Evolutionary conservation across 2,888 invertebrate genomes (phyloP).

Genomic region (Anthrax anthrax): DNA sequence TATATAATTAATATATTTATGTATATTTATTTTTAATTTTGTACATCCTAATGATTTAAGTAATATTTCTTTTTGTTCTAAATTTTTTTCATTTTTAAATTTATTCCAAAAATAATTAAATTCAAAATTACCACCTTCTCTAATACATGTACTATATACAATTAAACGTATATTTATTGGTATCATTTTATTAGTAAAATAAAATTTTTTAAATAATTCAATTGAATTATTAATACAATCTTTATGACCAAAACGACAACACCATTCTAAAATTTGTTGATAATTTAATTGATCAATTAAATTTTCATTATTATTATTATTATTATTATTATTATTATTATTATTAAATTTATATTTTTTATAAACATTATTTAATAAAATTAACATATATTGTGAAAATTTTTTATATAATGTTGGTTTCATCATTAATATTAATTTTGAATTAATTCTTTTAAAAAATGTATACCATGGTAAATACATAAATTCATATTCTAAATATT

Average conservation of each 20-base stretch:
- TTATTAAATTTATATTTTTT: background rate
- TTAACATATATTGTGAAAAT: too few relatives aligned
- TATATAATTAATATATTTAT: constrained; percentile 36
- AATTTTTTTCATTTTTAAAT: constrained; percentile 41
- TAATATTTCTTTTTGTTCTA: constrained; percentile 50
- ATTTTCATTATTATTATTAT: background rate
- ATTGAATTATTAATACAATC: constrained; percentile 4
- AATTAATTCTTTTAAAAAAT: constrained; percentile 40
- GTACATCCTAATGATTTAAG: constrained; percentile 54
- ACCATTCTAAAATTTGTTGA: constrained; percentile 5
- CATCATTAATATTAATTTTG: too few relatives aligned
- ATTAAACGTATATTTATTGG: constrained; percentile 44
- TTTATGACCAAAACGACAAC: constrained; percentile 7
- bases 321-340: background rate
- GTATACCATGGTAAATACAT: constrained; percentile 52
- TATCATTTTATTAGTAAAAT: constrained; percentile 17
- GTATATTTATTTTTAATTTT: constrained; percentile 36
- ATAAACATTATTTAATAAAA: background rate
- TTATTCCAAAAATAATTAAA: constrained; percentile 48
- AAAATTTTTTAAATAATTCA: background rate
- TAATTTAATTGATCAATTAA: constrained; percentile 4
- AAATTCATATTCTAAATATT: constrained; percentile 41
- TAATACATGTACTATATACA: constrained; percentile 56
- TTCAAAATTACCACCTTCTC: constrained; percentile 40
- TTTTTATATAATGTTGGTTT: too few relatives aligned